phyloP scores from a whole-genome alignment of 2,888 invertebrate genomes.

The Hecatera dysodea region DNA sequence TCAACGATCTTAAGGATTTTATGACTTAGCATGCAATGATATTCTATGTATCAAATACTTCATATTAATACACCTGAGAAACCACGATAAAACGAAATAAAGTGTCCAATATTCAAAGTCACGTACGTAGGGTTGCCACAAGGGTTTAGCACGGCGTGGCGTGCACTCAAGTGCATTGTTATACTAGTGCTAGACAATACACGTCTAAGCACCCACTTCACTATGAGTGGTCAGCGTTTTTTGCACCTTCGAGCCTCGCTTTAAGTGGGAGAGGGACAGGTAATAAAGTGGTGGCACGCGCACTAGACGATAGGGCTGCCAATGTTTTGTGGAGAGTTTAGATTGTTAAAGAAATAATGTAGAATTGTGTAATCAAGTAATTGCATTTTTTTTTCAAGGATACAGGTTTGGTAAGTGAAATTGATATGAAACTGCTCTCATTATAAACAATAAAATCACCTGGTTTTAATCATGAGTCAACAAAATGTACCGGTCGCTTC shows the following conservation, averaged over 20 bases:
- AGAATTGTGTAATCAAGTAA: too few relatives aligned
- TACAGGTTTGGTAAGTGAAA: neutral
- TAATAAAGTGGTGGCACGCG: slow-evolving; percentile 82
- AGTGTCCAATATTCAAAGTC: slow-evolving; percentile 55
- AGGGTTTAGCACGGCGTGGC: slow-evolving; percentile 67
- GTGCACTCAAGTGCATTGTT: slow-evolving; percentile 75
- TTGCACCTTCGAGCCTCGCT: slow-evolving; percentile 67
- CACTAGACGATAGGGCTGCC: slow-evolving; percentile 70
- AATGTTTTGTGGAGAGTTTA: neutral
- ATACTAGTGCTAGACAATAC: slow-evolving; percentile 78
- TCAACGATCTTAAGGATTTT: neutral
- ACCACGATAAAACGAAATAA: slow-evolving; percentile 38
- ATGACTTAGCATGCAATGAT: slow-evolving; percentile 7
- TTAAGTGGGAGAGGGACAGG: slow-evolving; percentile 55
- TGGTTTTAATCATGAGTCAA: neutral
- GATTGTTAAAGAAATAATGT: too few relatives aligned
- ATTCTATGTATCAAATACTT: slow-evolving; percentile 8
- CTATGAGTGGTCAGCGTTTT: slow-evolving; percentile 85
- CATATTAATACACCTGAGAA: slow-evolving; percentile 1
- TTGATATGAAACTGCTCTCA: neutral
- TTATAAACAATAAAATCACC: neutral
- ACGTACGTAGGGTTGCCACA: slow-evolving; percentile 61
- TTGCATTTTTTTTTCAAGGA: too few relatives aligned
- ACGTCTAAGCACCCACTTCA: slow-evolving; percentile 76
- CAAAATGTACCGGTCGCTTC: neutral